phyloP scores from a whole-genome alignment of 2,113 vertebrate species.

The Coryphaenoides rupestris region DNA sequence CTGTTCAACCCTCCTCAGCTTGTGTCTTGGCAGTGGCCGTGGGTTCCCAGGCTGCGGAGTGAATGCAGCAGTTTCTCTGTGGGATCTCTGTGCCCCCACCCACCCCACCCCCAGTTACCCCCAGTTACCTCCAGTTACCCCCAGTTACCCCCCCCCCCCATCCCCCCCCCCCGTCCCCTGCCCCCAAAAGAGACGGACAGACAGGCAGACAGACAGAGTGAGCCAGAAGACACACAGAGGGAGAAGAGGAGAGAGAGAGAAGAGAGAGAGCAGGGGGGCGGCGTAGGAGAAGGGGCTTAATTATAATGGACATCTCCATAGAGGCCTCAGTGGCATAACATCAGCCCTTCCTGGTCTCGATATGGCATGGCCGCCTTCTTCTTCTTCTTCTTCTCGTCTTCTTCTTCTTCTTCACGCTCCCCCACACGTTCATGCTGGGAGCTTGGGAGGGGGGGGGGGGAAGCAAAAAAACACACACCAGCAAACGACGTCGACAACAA shows the following conservation, averaged over 20 bases:
- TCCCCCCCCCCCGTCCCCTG: too few relatives aligned
- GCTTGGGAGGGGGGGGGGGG: constrained; percentile 38
- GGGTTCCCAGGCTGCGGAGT: constrained; percentile 71
- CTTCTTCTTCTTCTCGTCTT: too few relatives aligned
- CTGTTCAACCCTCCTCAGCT: constrained; percentile 45
- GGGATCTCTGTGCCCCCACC: constrained; percentile 55
- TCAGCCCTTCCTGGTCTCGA: constrained; percentile 53
- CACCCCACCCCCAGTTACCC: constrained; percentile 55
- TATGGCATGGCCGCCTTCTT: constrained; percentile 62
- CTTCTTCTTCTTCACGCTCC: constrained; percentile 41
- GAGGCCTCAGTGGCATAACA: constrained; percentile 45
- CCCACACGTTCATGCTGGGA: constrained; percentile 52
- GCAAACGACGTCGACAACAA: constrained; percentile 28
- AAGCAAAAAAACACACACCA: constrained; percentile 4
- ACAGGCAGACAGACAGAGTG: constrained; percentile 30
- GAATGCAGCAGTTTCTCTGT: constrained; percentile 56
- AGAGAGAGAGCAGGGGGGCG: constrained; percentile 22
- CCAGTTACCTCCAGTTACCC: constrained; percentile 57
- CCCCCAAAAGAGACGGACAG: constrained; percentile 53
- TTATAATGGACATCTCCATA: constrained; percentile 60
- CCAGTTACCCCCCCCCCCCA: constrained; percentile 41
- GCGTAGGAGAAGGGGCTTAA: constrained; percentile 39
- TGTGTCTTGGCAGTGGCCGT: constrained; percentile 66
- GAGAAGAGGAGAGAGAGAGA: constrained; percentile 25
- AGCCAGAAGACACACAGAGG: not conserved